A percentile compares a stretch with the other conserved stretches of the same genome.
Evolutionary conservation across 2,113 vertebrate species (phyloP).

Genomic region (Pteruthius melanotis): DNA sequence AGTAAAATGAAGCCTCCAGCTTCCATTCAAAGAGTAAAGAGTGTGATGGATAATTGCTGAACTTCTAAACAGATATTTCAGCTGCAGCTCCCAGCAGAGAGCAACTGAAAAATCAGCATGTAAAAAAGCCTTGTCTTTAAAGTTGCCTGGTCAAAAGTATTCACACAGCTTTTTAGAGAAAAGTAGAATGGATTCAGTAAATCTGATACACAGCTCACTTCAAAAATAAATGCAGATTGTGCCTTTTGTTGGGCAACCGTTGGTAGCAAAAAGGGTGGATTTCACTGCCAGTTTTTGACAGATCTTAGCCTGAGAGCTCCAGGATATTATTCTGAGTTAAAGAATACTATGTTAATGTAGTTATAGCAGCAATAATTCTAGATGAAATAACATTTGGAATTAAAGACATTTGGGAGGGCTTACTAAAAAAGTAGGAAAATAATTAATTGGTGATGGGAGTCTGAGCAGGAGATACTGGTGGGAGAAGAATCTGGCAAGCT

Average conservation of each 20-base stretch:
- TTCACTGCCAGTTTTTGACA: not conserved
- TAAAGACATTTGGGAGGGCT: not conserved
- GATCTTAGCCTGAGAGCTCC: not conserved
- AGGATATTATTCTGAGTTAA: not conserved
- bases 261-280: not conserved
- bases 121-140: not conserved
- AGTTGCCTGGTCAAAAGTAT: not conserved
- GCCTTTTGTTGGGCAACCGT: not conserved
- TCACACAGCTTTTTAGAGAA: not conserved
- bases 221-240: not conserved
- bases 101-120: not conserved
- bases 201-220: not conserved
- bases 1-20: not conserved
- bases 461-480: not conserved
- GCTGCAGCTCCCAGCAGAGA: not conserved
- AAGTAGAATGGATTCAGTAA: not conserved
- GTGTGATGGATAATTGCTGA: not conserved
- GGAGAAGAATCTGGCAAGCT: not conserved
- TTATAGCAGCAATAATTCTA: not conserved
- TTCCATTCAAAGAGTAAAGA: not conserved
- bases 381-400: not conserved
- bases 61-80: not conserved
- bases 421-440: not conserved
- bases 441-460: not conserved
- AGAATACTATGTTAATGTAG: not conserved